These are phyloP conservation scores for Cathartes aura DNA, from an alignment of 2,113 vertebrate species.

Conservation along the genomic window DNA sequence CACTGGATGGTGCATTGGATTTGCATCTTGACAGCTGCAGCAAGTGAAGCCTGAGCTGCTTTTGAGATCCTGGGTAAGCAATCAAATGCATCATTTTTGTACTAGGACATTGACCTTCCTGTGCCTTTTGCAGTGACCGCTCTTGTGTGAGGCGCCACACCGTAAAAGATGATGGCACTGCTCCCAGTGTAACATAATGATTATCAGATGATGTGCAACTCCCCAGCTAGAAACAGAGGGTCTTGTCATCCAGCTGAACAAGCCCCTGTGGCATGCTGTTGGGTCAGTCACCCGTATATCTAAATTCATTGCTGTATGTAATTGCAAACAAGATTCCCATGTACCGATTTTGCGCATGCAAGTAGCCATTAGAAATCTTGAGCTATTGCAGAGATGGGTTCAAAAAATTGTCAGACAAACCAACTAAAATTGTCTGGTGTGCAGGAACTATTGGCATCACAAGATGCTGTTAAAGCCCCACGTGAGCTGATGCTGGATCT, in stretches of 20 bases:
- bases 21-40: neutral
- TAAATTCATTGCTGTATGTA: neutral
- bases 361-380: neutral
- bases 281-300: neutral
- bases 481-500: neutral
- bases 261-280: rapidly evolving
- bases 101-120: neutral
- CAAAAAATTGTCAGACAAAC: neutral
- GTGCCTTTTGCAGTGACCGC: neutral
- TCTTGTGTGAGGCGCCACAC: neutral
- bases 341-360: rapidly evolving
- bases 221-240: neutral
- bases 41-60: neutral
- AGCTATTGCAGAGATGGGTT: neutral
- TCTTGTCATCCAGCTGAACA: neutral
- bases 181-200: neutral
- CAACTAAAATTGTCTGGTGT: neutral
- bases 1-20: neutral
- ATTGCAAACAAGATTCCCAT: neutral
- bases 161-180: neutral
- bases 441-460: neutral
- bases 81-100: neutral
- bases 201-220: neutral
- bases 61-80: neutral
- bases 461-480: neutral